Conservation (phyloP, 2,113 vertebrate genomes). For the Ictidomys tridecemlineatus region DNA sequence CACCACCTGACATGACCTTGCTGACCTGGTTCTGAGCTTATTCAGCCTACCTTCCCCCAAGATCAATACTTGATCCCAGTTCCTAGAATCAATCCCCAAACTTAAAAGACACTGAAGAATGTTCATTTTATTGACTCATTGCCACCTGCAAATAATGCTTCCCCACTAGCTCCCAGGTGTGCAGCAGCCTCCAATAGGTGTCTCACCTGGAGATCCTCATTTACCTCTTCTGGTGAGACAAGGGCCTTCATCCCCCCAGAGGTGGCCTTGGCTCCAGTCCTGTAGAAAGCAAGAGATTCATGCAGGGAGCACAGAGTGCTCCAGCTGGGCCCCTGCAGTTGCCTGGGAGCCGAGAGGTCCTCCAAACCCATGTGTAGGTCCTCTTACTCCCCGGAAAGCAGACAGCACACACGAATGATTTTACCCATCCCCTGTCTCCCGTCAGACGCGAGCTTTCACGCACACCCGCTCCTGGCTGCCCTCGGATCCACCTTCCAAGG, state of each 20-base stretch:
- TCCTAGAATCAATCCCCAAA: neutral
- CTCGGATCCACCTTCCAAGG: neutral
- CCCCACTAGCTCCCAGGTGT: neutral
- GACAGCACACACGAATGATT: rapidly evolving
- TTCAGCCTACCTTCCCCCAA: neutral
- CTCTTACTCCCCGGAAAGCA: neutral
- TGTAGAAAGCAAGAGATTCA: neutral
- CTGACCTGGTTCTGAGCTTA: neutral
- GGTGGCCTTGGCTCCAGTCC: neutral
- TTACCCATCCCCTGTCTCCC: neutral
- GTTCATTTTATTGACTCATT: neutral
- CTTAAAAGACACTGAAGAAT: neutral
- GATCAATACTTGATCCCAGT: neutral
- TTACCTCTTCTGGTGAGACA: neutral
- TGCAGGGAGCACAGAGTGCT: no score
- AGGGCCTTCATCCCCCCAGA: neutral
- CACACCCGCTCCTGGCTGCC: neutral
- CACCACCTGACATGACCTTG: neutral
- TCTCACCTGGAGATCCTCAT: neutral
- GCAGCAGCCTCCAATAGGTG: rapidly evolving
- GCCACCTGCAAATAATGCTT: neutral
- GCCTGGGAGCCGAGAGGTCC: neutral
- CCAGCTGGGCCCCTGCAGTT: no score
- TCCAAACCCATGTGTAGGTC: neutral
- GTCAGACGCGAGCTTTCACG: neutral